Percentiles rank a stretch among this genome's conserved stretches.
Conservation (phyloP, 2,113 vertebrate species). For the Oncorhynchus mykiss region DNA sequence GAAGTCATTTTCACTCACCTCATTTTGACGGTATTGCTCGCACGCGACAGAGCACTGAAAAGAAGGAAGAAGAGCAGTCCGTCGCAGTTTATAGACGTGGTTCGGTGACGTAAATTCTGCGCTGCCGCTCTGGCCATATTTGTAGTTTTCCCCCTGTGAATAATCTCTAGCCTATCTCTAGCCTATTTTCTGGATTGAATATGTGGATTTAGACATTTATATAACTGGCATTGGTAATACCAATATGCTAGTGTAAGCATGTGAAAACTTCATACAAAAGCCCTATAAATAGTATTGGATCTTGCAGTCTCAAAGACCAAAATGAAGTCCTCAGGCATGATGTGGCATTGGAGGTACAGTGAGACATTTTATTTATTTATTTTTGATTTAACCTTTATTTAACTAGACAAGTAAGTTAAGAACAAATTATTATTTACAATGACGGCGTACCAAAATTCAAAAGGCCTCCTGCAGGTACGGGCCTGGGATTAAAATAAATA, state of each 20-base stretch:
- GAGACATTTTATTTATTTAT: background rate
- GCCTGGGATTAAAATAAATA: no score
- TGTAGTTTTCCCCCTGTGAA: constrained; percentile 2
- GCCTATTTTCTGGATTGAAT: background rate
- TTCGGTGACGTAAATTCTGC: background rate
- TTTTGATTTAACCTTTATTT: no score
- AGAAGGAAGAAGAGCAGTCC: background rate
- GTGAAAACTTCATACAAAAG: background rate
- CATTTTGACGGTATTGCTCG: background rate
- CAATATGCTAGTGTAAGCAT: background rate
- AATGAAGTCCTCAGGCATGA: background rate
- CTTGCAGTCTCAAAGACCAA: background rate
- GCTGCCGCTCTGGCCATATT: background rate
- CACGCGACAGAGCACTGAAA: constrained; percentile 9
- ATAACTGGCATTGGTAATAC: background rate
- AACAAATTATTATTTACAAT: no score
- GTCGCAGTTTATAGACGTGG: background rate
- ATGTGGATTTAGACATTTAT: background rate
- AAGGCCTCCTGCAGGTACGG: no score
- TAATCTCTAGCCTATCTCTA: background rate
- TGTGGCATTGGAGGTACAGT: background rate
- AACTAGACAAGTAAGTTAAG: no score
- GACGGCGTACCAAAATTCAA: no score
- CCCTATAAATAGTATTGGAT: no score
- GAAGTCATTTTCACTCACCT: background rate